Base-by-base conservation (phyloP, 2,888 invertebrate species). In the Athrips mouffetella region DNA sequence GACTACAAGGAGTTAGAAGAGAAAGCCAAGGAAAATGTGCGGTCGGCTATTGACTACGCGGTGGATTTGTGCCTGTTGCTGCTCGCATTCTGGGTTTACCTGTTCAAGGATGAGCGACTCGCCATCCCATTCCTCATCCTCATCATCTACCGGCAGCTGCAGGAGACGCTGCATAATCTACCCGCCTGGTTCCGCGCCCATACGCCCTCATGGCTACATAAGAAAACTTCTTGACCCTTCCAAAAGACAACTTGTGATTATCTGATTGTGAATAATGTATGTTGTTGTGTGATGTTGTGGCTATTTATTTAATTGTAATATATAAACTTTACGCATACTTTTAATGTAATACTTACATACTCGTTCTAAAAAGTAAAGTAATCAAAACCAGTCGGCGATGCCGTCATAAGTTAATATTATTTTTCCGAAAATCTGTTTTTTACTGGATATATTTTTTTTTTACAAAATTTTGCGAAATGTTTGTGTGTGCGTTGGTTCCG, bases 31-130 rank as follows among this genome's bases (percentile, higher is more conserved):
- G 87, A 89, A 25, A 93, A 91, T 58, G 93, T 94, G 1, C 90
- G 92, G 55, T 90, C 92, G 1, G 91, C 90, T 0, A 83, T 95
- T 18, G 93, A 92, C 68, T 95, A 94, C 68, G 80, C 91, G 18
- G 94, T 94, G 0, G 95, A 96, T 73, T 73, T 94, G 50, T 92
- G 93, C 33, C 89, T 96, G 63, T 90, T 96, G 51, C 58, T 92
- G 29, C 91, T 95, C 10, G 95, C 96, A 18, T 92, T 93, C 73
- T 96, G 95, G 91, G 89, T 95, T 27, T 96, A 95, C 77, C 79
- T 95, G 48, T 95, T 95, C 67, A 93, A 93, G 66, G 94, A 94
- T 67, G 94, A 94, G 69, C 89, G 93, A 56, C 88, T 94, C 41
- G 94, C 94, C n/a, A 89, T 96, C 59, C 96, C 96, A 25, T 91